phyloP scores from a whole-genome alignment of 2,113 vertebrate genomes.

The Dendrocopos noguchii region DNA sequence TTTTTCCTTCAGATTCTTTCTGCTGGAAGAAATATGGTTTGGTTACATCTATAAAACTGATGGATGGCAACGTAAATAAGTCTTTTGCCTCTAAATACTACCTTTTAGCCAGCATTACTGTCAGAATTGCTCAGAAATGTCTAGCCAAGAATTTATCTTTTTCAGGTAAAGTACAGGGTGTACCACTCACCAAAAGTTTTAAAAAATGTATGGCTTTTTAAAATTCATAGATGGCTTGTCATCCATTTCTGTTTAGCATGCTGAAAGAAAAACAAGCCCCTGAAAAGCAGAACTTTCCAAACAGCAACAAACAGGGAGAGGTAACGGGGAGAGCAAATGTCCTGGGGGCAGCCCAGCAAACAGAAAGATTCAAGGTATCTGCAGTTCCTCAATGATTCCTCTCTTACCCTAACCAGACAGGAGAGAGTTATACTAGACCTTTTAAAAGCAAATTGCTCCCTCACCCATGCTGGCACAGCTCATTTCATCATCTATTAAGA shows the following conservation, averaged over 20 bases:
- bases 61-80: background rate
- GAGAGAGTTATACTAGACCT: background rate
- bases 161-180: background rate
- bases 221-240: background rate
- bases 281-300: background rate
- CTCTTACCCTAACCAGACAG: background rate
- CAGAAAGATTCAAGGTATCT: background rate
- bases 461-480: background rate
- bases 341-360: background rate
- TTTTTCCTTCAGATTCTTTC: background rate
- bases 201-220: background rate
- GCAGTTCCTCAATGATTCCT: background rate
- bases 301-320: background rate
- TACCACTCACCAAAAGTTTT: background rate
- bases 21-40: background rate
- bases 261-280: background rate
- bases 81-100: background rate
- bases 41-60: conserved; percentile 10
- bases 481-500: background rate
- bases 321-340: background rate
- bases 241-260: background rate
- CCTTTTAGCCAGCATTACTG: background rate
- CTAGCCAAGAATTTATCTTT: background rate
- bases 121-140: background rate
- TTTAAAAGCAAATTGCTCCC: background rate